Evolutionary conservation across 1,140 invertebrate species (phyloP), one percentile per base, ranked within the genome.

Genomic region (Drosophila oshimai): DNA sequence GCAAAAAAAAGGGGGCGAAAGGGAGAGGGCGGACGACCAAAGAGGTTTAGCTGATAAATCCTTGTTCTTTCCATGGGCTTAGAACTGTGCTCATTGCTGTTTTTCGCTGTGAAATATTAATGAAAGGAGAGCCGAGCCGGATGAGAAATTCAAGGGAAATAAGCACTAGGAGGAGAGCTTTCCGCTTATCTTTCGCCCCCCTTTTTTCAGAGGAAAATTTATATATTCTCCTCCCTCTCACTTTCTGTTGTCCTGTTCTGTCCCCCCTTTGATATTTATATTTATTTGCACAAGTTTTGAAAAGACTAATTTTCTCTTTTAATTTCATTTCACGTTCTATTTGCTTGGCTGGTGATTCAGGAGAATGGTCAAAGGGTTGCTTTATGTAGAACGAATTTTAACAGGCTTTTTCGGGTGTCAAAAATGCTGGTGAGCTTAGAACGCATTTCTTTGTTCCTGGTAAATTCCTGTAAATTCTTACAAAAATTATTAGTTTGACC

Each of bases 231-330:
- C 22, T 10, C 17, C 37, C 18, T 10, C 41, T 36, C 12, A 24
- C 26, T 22, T 15, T 17, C 9, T 20, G 33, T 39, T 41, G 57
- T 61, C 31, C 22, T 44, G 28, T 44, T 41, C 39, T 42, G 24
- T 53, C 33, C 18, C 28, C 37, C 33, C 50, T 58, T 45, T 45
- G 55, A 34, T 61, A 72, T 54, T 87, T 87, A 75, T 84, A 69
- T 84, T 87, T 84, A 78, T 83, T 83, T 77, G 58, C 45, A 33
- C 37, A 36, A 34, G 37, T 71, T 72, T 68, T 62, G 58, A 68
- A 77, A 68, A 76, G 51, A 64, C 28, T 72, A 69, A 86, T 84
- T 84, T 86, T 60, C 80, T 60, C 77, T 84, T 84, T 87, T 87
- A 75, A 80, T 84, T 86, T 87, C 47, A 80, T 86, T 86, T 75